Conservation (phyloP, 2,888 invertebrate species). For the Biston stratarius region DNA sequence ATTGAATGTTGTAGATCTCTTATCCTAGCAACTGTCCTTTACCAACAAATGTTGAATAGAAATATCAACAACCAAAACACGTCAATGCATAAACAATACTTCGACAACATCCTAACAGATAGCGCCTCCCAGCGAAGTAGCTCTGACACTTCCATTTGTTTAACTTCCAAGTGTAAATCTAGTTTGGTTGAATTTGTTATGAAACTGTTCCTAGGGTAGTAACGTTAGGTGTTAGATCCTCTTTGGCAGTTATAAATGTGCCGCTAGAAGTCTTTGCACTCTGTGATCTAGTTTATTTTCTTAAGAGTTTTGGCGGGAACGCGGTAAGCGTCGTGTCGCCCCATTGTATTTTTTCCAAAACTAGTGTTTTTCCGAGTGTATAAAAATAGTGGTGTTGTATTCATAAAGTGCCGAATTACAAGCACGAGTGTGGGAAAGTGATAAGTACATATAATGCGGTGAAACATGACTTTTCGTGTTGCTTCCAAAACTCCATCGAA, state of each 20-base stretch:
- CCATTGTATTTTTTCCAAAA: too few relatives aligned
- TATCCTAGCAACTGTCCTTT: neutral
- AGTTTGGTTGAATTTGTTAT: conserved; percentile 36
- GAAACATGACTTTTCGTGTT: too few relatives aligned
- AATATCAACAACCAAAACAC: conserved; percentile 14
- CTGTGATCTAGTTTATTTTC: neutral
- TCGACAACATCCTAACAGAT: conserved; percentile 26
- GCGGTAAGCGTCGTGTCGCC: too few relatives aligned
- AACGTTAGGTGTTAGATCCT: conserved; percentile 10
- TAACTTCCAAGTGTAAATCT: conserved; percentile 42
- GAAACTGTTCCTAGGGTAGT: conserved; percentile 13
- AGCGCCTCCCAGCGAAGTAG: conserved; percentile 14
- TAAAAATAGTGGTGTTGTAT: too few relatives aligned
- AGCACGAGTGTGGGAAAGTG: too few relatives aligned
- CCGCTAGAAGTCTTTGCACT: conserved; percentile 3
- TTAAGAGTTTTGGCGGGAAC: too few relatives aligned
- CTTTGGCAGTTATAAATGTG: conserved; percentile 22
- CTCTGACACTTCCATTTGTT: conserved; percentile 45
- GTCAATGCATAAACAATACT: conserved; percentile 24
- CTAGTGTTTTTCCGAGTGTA: too few relatives aligned
- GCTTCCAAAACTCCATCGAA: too few relatives aligned
- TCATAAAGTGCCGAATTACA: too few relatives aligned
- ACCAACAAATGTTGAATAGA: neutral
- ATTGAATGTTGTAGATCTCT: neutral
- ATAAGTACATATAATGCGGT: too few relatives aligned